phyloP scores from a whole-genome alignment of 1,140 invertebrate genomes.

The Achatina immaculata region DNA sequence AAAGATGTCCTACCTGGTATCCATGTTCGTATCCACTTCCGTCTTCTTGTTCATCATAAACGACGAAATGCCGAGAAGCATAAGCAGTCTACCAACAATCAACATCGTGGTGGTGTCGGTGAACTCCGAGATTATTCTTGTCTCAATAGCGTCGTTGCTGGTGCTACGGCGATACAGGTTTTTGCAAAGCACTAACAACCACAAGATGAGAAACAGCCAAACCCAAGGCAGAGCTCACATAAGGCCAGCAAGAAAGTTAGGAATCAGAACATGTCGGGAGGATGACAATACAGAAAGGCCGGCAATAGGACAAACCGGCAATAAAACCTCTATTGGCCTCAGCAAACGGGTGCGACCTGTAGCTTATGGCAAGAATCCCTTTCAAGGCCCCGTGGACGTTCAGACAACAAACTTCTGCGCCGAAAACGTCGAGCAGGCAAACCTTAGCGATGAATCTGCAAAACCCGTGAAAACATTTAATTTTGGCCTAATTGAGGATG shows the following conservation, averaged over 20 bases:
- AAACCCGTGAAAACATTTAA: neutral
- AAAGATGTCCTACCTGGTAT: conserved; percentile 43
- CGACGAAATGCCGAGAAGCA: conserved; percentile 12
- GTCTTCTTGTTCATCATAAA: conserved; percentile 64
- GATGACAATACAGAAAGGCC: neutral
- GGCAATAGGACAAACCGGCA: neutral
- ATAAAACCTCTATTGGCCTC: neutral
- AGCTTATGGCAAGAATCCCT: neutral
- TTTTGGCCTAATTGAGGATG: neutral
- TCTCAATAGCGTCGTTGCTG: neutral
- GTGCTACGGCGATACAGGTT: neutral
- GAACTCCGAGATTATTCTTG: neutral
- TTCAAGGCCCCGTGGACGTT: neutral
- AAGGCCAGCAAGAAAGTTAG: neutral
- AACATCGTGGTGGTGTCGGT: neutral
- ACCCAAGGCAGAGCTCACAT: neutral
- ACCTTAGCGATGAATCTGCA: neutral
- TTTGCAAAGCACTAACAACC: neutral
- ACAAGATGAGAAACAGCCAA: no score
- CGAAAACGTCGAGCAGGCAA: neutral
- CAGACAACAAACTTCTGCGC: neutral
- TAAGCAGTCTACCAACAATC: neutral
- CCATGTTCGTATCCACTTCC: conserved; percentile 43
- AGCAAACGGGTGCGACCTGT: neutral
- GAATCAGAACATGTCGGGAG: neutral